phyloP scores from a whole-genome alignment of 2,113 vertebrate genomes.

The Xiphorhynchus elegans region DNA sequence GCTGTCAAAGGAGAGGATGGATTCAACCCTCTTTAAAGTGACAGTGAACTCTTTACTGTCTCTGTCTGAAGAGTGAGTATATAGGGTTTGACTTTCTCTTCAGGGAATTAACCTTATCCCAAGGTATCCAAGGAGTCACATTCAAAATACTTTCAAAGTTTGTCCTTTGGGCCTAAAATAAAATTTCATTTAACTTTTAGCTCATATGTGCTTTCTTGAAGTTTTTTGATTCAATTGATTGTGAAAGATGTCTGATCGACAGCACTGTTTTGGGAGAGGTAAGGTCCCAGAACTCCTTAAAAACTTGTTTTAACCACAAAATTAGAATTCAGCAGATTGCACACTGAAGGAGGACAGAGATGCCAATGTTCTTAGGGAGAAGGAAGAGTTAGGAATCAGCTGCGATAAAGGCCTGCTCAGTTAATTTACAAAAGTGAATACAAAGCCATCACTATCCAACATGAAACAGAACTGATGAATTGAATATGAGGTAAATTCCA shows the following conservation, averaged over 20 bases:
- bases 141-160: conserved; percentile 24
- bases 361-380: background rate
- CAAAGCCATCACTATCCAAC: background rate
- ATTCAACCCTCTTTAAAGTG: conserved; percentile 27
- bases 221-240: background rate
- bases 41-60: background rate
- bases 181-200: conserved; percentile 7
- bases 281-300: background rate
- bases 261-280: background rate
- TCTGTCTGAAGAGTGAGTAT: background rate
- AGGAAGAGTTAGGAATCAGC: background rate
- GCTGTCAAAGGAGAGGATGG: conserved; percentile 33
- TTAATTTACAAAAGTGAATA: background rate
- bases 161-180: background rate
- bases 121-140: background rate
- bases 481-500: background rate
- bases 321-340: conserved; percentile 5
- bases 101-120: conserved; percentile 3
- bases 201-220: background rate
- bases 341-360: background rate
- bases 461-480: background rate
- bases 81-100: background rate
- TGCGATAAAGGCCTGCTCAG: background rate
- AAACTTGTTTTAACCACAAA: background rate
- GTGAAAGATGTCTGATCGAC: background rate